Base-by-base conservation (phyloP, 2,797 vertebrate species). In the Lacerta agilis region DNA sequence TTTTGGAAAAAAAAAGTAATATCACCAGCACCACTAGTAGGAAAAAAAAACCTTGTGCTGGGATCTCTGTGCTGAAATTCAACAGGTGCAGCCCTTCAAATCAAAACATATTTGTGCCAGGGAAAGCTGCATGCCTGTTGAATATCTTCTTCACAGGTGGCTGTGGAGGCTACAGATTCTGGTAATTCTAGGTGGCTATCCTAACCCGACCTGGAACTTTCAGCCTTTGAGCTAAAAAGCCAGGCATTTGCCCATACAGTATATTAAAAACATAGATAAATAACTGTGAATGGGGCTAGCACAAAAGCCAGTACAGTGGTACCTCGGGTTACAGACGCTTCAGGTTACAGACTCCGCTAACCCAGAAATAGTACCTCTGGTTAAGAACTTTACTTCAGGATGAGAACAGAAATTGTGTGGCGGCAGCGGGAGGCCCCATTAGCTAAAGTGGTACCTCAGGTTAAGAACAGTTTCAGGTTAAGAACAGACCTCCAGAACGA, bases 161-260 rank as follows among this genome's bases (percentile, higher is more conserved):
- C 36, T 45, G 36, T 18, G 27, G 55, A 33, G 5, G 11, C 10
- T 20, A 18, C 69, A 45, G 29, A 36, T 29, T 71, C 6, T 10
- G 13, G 18, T 29, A 1, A 29, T 17, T 15, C 3, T 55, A 82
- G 10, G 15, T 15, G 3, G 76, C 27, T 38, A 27, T 23, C 36
- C 13, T 49, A 36, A 23, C 1, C 1, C 33, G 5, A 41, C 0
- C 3, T 0, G 1, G 4, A 58, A n/a, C 0, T 17, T 20, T 45
- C 0, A 58, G 25, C 58, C 61, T 64, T 11, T 13, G 7, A 20
- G 0, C 38, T 25, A 5, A 58, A n/a, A 79, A 55, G 2, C 66
- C 45, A 36, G 6, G 61, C 1, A 58, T 72, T 79, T 67, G 20
- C n/a, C 77, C 49, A 10, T 0, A 33, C 33, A 33, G 33, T 33